Evolutionary conservation across 2,797 vertebrate species (phyloP).

Genomic region (Tolypeutes matacus): DNA sequence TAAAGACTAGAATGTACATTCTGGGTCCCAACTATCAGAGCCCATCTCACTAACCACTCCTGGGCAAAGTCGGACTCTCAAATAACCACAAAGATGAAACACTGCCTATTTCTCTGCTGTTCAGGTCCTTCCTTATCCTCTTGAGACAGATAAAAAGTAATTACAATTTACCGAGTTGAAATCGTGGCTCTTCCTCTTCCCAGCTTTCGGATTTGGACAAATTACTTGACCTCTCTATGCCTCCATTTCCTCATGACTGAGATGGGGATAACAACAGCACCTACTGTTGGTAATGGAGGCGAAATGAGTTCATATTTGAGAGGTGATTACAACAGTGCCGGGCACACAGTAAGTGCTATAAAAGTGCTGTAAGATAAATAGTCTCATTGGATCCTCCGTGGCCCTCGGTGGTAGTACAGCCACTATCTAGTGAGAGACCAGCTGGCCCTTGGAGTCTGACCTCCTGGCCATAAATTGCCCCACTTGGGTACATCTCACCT

Average conservation of each 20-base stretch:
- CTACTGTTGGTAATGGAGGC: neutral
- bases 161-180: neutral
- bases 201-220: neutral
- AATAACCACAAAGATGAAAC: neutral
- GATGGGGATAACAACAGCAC: neutral
- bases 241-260: neutral
- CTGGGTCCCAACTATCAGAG: neutral
- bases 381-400: neutral
- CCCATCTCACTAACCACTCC: neutral
- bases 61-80: neutral
- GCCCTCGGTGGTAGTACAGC: neutral
- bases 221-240: neutral
- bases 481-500: neutral
- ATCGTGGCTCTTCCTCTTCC: conserved; percentile 2
- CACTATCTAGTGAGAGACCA: neutral
- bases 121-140: neutral
- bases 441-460: neutral
- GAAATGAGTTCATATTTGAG: neutral
- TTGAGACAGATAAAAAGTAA: neutral
- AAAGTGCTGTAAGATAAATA: neutral
- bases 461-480: neutral
- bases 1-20: neutral
- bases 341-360: neutral
- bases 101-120: neutral
- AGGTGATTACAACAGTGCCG: conserved; percentile 14